Percentiles rank a stretch among this genome's conserved stretches.
phyloP scores from a whole-genome alignment of 2,113 vertebrate genomes.

The Sardina pilchardus region DNA sequence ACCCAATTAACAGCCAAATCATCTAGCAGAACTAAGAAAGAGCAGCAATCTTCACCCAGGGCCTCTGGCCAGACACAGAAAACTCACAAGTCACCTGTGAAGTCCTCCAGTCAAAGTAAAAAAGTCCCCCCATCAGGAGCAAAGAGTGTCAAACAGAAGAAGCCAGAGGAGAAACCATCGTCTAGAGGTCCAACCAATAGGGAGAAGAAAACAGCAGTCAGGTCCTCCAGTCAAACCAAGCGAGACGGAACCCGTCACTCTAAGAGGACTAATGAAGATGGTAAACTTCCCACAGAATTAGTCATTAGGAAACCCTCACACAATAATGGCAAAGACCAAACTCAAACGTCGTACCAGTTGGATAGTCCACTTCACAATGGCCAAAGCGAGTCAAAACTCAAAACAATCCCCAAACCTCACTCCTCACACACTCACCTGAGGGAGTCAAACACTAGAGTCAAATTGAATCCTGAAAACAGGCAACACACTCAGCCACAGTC shows the following conservation, averaged over 20 bases:
- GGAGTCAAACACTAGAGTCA: slow-evolving; percentile 20
- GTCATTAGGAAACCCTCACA: slow-evolving; percentile 40
- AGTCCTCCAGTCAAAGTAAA: background rate
- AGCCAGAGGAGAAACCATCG: background rate
- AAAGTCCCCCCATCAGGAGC: background rate
- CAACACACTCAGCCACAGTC: slow-evolving; percentile 43
- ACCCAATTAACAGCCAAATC: background rate
- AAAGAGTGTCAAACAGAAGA: background rate
- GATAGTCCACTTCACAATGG: slow-evolving; percentile 33
- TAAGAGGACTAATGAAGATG: slow-evolving; percentile 10
- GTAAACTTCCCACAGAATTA: slow-evolving; percentile 8
- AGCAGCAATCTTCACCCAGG: background rate
- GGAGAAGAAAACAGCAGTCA: background rate
- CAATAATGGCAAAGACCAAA: slow-evolving; percentile 24
- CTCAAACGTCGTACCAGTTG: slow-evolving; percentile 23
- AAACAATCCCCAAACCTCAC: slow-evolving; percentile 36
- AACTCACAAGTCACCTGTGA: background rate
- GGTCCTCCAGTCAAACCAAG: background rate
- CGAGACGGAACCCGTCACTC: background rate
- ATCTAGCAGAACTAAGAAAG: background rate
- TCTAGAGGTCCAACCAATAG: background rate
- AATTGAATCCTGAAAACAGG: slow-evolving; percentile 32
- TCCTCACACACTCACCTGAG: slow-evolving; percentile 27
- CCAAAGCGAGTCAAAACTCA: background rate
- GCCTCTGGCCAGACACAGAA: background rate